Percentiles rank a stretch among this genome's conserved stretches.
These are phyloP conservation scores for Parnassius smintheus DNA, from an alignment of 2,888 invertebrate species.

Conservation along the genomic window DNA sequence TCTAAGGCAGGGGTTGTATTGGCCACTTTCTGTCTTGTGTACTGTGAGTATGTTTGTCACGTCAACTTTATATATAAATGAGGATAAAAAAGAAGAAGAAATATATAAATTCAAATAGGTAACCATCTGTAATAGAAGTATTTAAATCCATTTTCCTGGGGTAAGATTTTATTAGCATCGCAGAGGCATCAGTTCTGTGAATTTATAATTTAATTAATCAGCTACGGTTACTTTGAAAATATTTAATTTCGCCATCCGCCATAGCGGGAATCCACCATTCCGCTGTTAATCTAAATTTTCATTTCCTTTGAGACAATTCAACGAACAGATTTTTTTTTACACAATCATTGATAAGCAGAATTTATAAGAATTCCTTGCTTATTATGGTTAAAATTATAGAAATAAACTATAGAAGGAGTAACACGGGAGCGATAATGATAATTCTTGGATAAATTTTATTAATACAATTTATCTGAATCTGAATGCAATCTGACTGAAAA, in stretches of 20 bases:
- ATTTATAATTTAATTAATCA: conserved; percentile 68
- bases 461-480: no score
- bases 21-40: no score
- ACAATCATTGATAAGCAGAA: conserved; percentile 14
- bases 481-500: no score
- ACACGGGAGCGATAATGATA: no score
- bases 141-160: conserved; percentile 41
- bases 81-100: no score
- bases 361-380: not conserved
- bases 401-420: no score
- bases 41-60: no score
- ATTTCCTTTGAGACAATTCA: conserved; percentile 16
- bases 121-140: conserved; percentile 24
- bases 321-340: conserved; percentile 11
- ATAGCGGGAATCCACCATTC: conserved; percentile 40
- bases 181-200: conserved; percentile 58
- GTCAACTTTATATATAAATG: no score
- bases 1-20: no score
- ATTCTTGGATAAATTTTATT: no score
- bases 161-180: conserved; percentile 45
- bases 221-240: conserved; percentile 45
- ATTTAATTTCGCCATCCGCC: conserved; percentile 53
- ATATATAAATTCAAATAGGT: not conserved
- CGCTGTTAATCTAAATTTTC: conserved; percentile 33
- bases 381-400: no score